Evolutionary conservation across 2,888 invertebrate species (phyloP), one percentile per base, ranked within the genome.

Genomic region (Spodoptera picta): DNA sequence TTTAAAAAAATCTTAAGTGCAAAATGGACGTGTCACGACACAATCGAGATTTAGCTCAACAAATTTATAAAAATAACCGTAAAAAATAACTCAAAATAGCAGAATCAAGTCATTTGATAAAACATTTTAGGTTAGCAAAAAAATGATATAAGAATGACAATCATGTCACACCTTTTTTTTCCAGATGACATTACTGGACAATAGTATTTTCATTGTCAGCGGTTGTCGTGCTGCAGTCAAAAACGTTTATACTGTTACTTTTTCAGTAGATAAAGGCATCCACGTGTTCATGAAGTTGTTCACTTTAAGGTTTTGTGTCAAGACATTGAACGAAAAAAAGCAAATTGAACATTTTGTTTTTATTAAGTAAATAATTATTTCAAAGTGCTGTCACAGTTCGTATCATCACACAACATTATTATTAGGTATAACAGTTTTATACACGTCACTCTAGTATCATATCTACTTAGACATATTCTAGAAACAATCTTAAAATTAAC

Each of bases 121-220:
- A 94, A 94, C 94, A 94, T 94, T 94, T 94, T 94, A 93, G 94
- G 94, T 94, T 94, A 94, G 93, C 93, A 93, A 94, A 94, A 93
- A 93, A 93, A 93, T 93, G 83, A 90, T 94, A 91, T 83, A 88
- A 87, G 86, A 91, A 89, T 94, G 94, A 93, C 94, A 92, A 89
- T 82, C 91, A 93, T 93, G 94, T 93, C 93, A 93, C 86, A 94
- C 94, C 94, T 94, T 94, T 93, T 94, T 94, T 92, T 93, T 94
- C 93, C 92, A 90, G 87, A 81, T 94, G 94, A 92, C 94, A 93
- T 93, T 91, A 90, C 91, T 89, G 86, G 87, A 90, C 87, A 93
- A 81, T 87, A 93, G 83, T 90, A 94, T 94, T 94, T 92, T 92
- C 94, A 94, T 94, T 91, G 89, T 90, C 87, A 88, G 85, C 87